Base-by-base conservation (phyloP, 2,888 invertebrate species). In the Unio pictorum region DNA sequence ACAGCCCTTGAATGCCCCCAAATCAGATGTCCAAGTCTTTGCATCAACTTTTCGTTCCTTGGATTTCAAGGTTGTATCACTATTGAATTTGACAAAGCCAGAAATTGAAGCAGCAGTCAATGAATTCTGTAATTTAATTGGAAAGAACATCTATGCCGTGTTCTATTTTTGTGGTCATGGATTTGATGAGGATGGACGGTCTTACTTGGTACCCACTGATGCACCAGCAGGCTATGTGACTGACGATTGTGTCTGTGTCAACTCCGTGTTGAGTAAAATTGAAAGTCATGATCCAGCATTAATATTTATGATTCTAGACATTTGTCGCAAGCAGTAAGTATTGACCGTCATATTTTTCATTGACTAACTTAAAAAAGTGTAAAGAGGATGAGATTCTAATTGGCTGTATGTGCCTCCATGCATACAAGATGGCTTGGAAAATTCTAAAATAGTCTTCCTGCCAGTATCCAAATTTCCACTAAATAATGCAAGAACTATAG, bases 131-230 rank as follows among this genome's bases (percentile, higher is more conserved):
- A 83, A 88, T 71, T 80, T 91, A 54, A 77, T 91, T n/a, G 89
- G 89, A 28, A 81, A 84, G 45, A 90, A 90, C 30, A 90, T 87
- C 8, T 87, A 86, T 75, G 82, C 79, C 63, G 84, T 87, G 61
- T 86, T 87, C 67, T 91, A 91, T 76, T 91, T 91, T 75, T 90
- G 89, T 70, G 91, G 91, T 1, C 91, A 91, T 74, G 91, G 91
- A 3, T 90, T 91, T 78, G 90, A 91, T 72, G 88, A 88, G 54
- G 83, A 87, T 65, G 90, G 89, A 26, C 87, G 89, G 71, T 89
- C 90, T 64, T 91, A 89, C 78, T 80, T 91, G n/a, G 85, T 91
- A 23, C 91, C 91, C 3, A 86, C 89, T 5, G 91, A 91, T 74
- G 90, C 90, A 20, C 88, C 87, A 6, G 77, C 86, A 20, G 85